Conservation (phyloP, 2,888 invertebrate species). For the Formica aserva region DNA sequence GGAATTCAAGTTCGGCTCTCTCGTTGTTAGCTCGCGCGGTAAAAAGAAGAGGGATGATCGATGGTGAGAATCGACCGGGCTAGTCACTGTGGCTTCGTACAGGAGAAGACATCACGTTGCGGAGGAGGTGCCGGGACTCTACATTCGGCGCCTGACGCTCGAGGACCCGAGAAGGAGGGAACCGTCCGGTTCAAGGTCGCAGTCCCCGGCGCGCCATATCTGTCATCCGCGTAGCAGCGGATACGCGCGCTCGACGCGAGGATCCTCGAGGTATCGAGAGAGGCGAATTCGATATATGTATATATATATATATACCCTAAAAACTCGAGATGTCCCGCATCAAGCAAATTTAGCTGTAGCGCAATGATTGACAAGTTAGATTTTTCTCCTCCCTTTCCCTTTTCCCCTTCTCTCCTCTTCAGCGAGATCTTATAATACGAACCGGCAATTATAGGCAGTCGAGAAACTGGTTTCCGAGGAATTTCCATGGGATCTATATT, state of each 20-base stretch:
- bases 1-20: conserved; percentile 62
- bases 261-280: conserved; percentile 70
- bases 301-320: neutral
- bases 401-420: neutral
- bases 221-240: conserved; percentile 81
- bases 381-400: neutral
- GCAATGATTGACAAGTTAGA: conserved; percentile 48
- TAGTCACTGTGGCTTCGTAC: conserved; percentile 83
- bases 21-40: conserved; percentile 18
- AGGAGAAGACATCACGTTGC: conserved; percentile 82
- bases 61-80: conserved; percentile 75
- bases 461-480: conserved; percentile 39
- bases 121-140: conserved; percentile 84
- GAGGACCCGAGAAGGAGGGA: conserved; percentile 83
- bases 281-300: neutral
- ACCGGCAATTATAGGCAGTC: conserved; percentile 42
- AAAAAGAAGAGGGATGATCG: conserved; percentile 71
- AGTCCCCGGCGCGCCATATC: conserved; percentile 81
- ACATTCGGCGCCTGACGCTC: conserved; percentile 83
- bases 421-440: neutral
- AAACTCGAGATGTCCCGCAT: neutral
- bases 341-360: neutral
- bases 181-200: conserved; percentile 80
- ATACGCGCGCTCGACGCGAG: conserved; percentile 79
- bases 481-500: conserved; percentile 23